Percentiles rank a stretch among this genome's conserved stretches.
These are phyloP conservation scores for Hirtodrosophila trivittata DNA, from an alignment of 2,888 invertebrate genomes.

Conservation along the genomic window DNA sequence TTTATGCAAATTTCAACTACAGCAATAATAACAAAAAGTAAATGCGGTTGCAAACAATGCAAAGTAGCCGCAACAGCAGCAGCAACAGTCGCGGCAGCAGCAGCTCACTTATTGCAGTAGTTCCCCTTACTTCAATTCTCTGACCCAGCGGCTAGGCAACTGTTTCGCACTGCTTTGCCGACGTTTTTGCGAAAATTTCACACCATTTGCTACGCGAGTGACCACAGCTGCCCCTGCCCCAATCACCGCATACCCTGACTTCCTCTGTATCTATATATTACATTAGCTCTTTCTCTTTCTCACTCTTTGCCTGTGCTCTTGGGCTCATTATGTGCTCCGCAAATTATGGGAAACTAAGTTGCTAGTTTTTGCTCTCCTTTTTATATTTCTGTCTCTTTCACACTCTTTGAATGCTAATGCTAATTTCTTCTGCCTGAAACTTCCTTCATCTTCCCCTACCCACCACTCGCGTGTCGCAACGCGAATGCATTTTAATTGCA, in stretches of 20 bases:
- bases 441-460: constrained; percentile 39
- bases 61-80: constrained; percentile 10
- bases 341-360: constrained; percentile 76
- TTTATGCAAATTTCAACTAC: constrained; percentile 68
- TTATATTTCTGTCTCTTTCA: constrained; percentile 31
- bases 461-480: constrained; percentile 1
- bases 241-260: background rate
- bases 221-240: constrained; percentile 48
- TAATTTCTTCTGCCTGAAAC: constrained; percentile 63
- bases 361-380: constrained; percentile 49
- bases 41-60: constrained; percentile 60
- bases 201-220: constrained; percentile 72
- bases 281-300: background rate
- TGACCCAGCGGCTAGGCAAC: background rate
- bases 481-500: constrained; percentile 75
- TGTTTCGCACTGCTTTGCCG: constrained; percentile 20
- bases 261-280: constrained; percentile 5
- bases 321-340: constrained; percentile 68
- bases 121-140: background rate
- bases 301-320: constrained; percentile 16
- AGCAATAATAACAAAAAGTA: constrained; percentile 54
- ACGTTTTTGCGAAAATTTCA: constrained; percentile 52
- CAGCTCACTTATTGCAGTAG: too few relatives aligned
- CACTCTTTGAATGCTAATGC: constrained; percentile 58
- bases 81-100: background rate